A percentile compares a stretch with the other conserved stretches of the same genome.
Conservation (phyloP, 2,797 vertebrate genomes). For the Lophotriccus pileatus region DNA sequence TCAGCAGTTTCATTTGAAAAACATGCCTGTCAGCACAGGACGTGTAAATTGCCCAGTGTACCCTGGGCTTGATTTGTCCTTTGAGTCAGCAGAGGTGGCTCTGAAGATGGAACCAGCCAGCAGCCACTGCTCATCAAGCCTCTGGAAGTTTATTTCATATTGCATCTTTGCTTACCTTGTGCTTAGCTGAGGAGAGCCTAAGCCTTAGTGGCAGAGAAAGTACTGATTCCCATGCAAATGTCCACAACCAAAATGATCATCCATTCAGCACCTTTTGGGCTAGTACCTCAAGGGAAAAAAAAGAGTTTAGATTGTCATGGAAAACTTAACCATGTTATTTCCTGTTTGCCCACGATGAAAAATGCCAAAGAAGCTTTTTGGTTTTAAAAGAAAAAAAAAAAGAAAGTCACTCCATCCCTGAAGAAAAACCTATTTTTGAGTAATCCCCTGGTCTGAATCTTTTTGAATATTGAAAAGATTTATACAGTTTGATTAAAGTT, state of each 20-base stretch:
- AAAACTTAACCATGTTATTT: neutral
- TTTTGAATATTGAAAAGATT: neutral
- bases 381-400: neutral
- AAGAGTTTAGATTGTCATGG: neutral
- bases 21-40: neutral
- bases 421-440: neutral
- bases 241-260: neutral
- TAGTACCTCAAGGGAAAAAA: neutral
- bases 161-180: fast-evolving
- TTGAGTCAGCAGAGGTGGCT: neutral
- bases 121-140: neutral
- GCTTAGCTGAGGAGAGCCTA: neutral
- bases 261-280: neutral
- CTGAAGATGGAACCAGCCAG: neutral
- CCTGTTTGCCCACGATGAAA: neutral
- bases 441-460: neutral
- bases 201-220: neutral
- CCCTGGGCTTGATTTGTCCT: neutral
- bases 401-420: neutral
- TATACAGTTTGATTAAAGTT: neutral
- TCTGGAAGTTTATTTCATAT: neutral
- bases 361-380: neutral
- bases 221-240: neutral
- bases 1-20: neutral
- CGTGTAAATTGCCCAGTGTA: neutral